Evolutionary conservation across 53 echinoderm and acorn worm genomes (phyloP), one percentile per base, ranked within the genome.

Genomic region (Echinarachnius parma): DNA sequence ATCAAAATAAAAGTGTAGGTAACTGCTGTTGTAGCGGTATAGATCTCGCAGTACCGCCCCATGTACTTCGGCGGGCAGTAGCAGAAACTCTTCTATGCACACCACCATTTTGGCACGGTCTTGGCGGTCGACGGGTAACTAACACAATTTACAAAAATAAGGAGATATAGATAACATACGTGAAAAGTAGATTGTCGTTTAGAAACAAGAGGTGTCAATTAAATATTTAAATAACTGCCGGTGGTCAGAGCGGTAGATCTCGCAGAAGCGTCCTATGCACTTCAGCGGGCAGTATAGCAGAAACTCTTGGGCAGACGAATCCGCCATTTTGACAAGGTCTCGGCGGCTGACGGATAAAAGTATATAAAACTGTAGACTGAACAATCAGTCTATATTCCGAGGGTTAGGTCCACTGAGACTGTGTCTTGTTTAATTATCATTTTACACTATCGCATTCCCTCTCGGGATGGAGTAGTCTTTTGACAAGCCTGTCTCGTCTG

Each of bases 1-100:
- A n/a, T n/a, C n/a, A n/a, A n/a, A n/a, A n/a, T n/a, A n/a, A n/a
- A n/a, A n/a, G n/a, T n/a, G n/a, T n/a, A n/a, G n/a, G n/a, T n/a
- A 94, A 42, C 66, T 80, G 42, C 64, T 67, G 56, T 82, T 77
- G 21, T 46, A 54, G 4, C 53, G 76, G 14, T n/a, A n/a, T 59
- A 57, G 29, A 48, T 81, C 79, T 95, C 90, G 36, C 95, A 95
- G 76, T 87, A 95, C 1, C 86, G 84, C 1, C 95, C 95, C 39
- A 61, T 84, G 61, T 56, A 95, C 23, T 62, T 66, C 2, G 74
- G 29, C 14, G 60, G 75, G 23, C 95, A 95, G 35, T 87, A 64
- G 34, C 95, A 95, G 72, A 95, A 95, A 8, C 84, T 78, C 1
- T 79, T 79, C 3, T 83, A 7, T 86, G 81, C 0, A 84, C 87